Evolutionary conservation across 2,888 invertebrate species (phyloP), one percentile per base, ranked within the genome.

Genomic region (Leptopilina syphax): DNA sequence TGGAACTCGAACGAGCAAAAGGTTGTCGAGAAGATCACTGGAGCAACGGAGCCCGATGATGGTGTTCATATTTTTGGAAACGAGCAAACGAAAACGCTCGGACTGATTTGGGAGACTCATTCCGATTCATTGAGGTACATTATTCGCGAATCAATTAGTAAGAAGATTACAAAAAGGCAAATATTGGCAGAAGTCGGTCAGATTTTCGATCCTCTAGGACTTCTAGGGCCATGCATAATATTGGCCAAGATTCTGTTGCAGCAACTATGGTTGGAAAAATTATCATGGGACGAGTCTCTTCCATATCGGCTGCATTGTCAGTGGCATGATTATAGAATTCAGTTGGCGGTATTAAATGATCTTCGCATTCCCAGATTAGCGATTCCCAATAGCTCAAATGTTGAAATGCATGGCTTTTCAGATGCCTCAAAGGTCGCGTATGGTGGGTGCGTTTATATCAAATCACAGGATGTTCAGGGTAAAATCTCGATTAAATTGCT

Each of bases 391-490:
- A 18, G 1, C 12, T 1, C 8, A 8, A 44, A 8, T 44, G 24
- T 79, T 24, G 44, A 79, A 8, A 27, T 79, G 27, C 79, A 79
- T 27, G 79, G 77, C 6, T 77, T 77, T 50, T 77, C 67, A 24
- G 79, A 79, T 18, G 68, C 68, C 3, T 79, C 68, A 12, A 76
- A 76, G 18, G 54, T 12, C 34, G 76, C 79, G 5, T 79, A 76
- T n/a, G 79, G 79, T 0, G 79, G 76, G 6, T 79, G 79, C 12
- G 50, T 79, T 4, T 79, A 79, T 47, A n/a, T 77, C 44, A 50
- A 47, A 18, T 68, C 60, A 24, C 63, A 24, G 27, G 67, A 77
- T 8, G n/a, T 13, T 18, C 1, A 60, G 1, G 77, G 67, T n/a
- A 10, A 57, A 18, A 18, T 57, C 18, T n/a, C 63, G 7, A n/a